Conservation (phyloP, 2,888 invertebrate genomes). For the Thera obeliscata region DNA sequence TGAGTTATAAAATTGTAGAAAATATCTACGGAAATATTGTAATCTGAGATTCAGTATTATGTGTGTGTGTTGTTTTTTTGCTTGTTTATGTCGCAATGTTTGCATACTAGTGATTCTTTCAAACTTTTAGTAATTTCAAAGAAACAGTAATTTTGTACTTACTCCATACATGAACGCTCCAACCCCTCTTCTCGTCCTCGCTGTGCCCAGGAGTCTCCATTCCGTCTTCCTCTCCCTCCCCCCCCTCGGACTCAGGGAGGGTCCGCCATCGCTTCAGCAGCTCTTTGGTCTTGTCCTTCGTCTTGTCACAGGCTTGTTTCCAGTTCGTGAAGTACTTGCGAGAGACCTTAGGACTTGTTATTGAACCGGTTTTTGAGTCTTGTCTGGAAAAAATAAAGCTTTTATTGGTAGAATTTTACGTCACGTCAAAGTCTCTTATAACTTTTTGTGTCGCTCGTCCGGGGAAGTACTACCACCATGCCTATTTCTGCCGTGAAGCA, state of each 20-base stretch:
- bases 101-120: no score
- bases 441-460: no score
- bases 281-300: slow-evolving; percentile 89
- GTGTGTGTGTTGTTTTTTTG: no score
- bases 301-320: slow-evolving; percentile 90
- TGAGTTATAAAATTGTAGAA: no score
- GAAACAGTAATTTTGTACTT: slow-evolving; percentile 53
- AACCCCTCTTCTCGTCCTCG: slow-evolving; percentile 84
- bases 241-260: slow-evolving; percentile 83
- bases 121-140: no score
- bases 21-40: no score
- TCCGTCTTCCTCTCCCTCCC: slow-evolving; percentile 58
- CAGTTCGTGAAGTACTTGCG: slow-evolving; percentile 90
- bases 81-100: no score
- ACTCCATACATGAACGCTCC: slow-evolving; percentile 92
- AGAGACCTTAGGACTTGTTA: slow-evolving; percentile 85
- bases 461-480: no score
- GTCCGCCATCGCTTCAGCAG: slow-evolving; percentile 89
- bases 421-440: no score
- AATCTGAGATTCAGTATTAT: no score
- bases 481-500: no score
- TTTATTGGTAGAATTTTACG: neutral
- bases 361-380: slow-evolving; percentile 69
- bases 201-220: slow-evolving; percentile 68
- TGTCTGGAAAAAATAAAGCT: slow-evolving; percentile 59